phyloP scores from a whole-genome alignment of 2,797 vertebrate species.

The Rhadinocentrus ornatus region DNA sequence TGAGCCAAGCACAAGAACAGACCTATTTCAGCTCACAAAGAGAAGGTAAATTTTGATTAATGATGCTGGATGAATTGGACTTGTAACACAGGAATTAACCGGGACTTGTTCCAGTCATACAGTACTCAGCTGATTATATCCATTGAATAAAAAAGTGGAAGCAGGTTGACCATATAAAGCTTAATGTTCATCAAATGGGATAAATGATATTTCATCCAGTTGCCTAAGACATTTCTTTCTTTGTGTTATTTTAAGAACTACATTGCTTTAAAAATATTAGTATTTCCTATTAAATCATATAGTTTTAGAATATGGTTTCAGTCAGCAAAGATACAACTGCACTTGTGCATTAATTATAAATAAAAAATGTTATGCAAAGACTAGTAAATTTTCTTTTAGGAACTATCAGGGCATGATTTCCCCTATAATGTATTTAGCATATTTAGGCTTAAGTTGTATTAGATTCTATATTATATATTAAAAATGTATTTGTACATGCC shows the following conservation, averaged over 20 bases:
- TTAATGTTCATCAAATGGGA: not conserved
- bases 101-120: constrained; percentile 33
- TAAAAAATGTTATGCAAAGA: too few species aligned
- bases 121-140: constrained; percentile 33
- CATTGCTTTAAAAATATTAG: too few species aligned
- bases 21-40: constrained; percentile 33
- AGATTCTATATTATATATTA: too few species aligned
- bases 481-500: too few species aligned
- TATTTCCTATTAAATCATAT: too few species aligned
- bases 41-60: constrained; percentile 49
- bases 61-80: constrained; percentile 43
- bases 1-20: constrained; percentile 26
- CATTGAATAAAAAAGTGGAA: constrained; percentile 37
- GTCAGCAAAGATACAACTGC: not conserved
- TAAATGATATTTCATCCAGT: not conserved
- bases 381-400: too few species aligned
- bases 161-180: constrained; percentile 8
- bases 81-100: constrained; percentile 44
- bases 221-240: not conserved
- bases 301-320: too few species aligned
- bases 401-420: too few species aligned
- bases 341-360: too few species aligned
- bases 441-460: too few species aligned
- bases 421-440: too few species aligned
- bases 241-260: too few species aligned